These are phyloP conservation scores for Talpa occidentalis DNA, from an alignment of 2,113 vertebrate genomes.

Conservation along the genomic window DNA sequence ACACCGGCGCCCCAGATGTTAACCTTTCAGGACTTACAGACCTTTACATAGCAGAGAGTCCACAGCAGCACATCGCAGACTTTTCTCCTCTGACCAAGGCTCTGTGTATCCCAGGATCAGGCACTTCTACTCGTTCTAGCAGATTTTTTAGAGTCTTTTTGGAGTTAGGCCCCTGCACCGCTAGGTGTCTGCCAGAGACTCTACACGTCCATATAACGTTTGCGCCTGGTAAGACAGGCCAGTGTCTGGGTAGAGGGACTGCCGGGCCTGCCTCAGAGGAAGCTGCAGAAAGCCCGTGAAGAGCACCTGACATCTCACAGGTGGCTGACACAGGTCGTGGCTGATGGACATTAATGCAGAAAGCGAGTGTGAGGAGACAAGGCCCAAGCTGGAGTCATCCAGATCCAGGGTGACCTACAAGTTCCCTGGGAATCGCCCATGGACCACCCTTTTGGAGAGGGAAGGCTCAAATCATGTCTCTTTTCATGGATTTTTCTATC, in stretches of 20 bases:
- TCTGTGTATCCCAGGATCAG: background rate
- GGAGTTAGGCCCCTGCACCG: rapidly evolving
- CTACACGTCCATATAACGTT: background rate
- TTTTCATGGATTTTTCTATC: background rate
- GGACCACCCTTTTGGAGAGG: background rate
- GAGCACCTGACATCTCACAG: background rate
- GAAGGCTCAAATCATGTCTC: background rate
- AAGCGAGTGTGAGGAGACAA: background rate
- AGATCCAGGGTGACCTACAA: background rate
- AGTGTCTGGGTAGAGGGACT: background rate
- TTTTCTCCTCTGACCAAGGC: background rate
- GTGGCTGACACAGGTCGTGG: no score
- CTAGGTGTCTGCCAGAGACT: rapidly evolving
- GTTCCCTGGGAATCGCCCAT: rapidly evolving
- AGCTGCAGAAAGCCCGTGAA: background rate
- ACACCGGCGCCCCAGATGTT: background rate
- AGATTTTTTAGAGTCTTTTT: background rate
- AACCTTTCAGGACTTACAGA: background rate
- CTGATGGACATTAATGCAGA: background rate
- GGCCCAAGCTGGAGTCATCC: no score
- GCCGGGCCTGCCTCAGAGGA: background rate
- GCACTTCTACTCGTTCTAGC: background rate
- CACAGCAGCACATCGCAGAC: rapidly evolving
- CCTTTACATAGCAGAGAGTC: background rate
- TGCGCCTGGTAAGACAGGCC: background rate